phyloP scores from a whole-genome alignment of 2,113 vertebrate genomes.

The Bombycilla garrulus region DNA sequence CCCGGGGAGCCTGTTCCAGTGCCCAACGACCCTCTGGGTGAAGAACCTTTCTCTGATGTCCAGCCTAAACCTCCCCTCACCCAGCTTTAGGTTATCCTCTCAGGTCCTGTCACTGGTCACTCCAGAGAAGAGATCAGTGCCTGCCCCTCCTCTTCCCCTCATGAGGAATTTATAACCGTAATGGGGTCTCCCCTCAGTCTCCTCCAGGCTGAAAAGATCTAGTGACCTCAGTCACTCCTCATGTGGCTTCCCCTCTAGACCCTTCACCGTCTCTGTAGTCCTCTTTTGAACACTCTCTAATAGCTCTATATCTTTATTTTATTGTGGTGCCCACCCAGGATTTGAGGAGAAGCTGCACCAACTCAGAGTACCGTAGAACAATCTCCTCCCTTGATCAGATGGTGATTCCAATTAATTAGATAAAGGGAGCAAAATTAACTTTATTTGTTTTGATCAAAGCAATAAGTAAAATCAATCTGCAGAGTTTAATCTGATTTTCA shows the following conservation, averaged over 20 bases:
- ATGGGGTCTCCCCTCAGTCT: rapidly evolving
- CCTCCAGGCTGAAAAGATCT: background rate
- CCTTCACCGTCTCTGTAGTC: background rate
- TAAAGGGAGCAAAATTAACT: background rate
- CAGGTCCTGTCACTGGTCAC: background rate
- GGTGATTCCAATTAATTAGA: background rate
- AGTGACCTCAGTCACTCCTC: background rate
- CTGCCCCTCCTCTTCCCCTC: background rate
- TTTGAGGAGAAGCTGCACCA: background rate
- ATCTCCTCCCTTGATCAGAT: background rate
- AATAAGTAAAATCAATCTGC: background rate
- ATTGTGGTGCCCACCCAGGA: no score
- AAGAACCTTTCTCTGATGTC: background rate
- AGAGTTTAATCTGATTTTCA: background rate
- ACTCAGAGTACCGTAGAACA: background rate
- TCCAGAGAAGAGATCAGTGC: rapidly evolving
- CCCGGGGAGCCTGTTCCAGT: background rate
- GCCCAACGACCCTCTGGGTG: rapidly evolving
- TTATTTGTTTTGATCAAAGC: background rate
- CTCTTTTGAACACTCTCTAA: background rate
- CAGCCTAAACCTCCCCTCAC: background rate
- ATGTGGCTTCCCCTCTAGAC: rapidly evolving
- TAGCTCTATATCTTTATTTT: background rate
- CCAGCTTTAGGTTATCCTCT: background rate
- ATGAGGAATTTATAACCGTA: background rate